Evolutionary conservation across 2,113 vertebrate species (phyloP).

Genomic region (Psettodes erumei): DNA sequence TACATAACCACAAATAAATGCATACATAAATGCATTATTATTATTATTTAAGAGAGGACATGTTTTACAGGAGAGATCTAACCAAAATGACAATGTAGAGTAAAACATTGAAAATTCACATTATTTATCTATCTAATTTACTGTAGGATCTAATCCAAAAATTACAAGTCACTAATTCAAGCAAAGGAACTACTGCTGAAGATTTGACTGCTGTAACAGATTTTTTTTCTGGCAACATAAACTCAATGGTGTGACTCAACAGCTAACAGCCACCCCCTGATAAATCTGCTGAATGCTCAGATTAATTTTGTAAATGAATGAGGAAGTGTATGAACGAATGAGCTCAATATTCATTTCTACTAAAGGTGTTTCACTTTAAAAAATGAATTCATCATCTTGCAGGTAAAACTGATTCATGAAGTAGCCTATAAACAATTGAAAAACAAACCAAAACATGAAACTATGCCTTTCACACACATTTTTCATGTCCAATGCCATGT

Average conservation of each 20-base stretch:
- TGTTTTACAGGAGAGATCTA: not conserved
- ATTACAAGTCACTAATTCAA: not conserved
- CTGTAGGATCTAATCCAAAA: too few species aligned
- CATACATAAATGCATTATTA: not conserved
- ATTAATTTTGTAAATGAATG: not conserved
- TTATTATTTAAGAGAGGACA: not conserved
- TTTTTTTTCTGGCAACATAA: not conserved
- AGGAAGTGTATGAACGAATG: not conserved
- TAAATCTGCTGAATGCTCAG: not conserved
- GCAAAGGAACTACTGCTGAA: too few species aligned
- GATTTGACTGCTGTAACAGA: not conserved
- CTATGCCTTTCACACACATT: not conserved
- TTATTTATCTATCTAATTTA: too few species aligned
- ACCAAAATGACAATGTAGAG: not conserved
- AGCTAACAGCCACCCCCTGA: not conserved
- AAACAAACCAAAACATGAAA: not conserved
- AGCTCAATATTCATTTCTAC: not conserved
- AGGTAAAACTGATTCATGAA: not conserved
- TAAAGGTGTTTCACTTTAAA: not conserved
- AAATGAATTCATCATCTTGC: not conserved
- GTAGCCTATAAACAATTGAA: not conserved
- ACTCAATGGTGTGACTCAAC: not conserved
- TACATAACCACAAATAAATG: not conserved
- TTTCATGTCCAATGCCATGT: not conserved
- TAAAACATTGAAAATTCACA: not conserved